phyloP scores from a whole-genome alignment of 2,797 vertebrate genomes.

The Pseudomugil tenellus region DNA sequence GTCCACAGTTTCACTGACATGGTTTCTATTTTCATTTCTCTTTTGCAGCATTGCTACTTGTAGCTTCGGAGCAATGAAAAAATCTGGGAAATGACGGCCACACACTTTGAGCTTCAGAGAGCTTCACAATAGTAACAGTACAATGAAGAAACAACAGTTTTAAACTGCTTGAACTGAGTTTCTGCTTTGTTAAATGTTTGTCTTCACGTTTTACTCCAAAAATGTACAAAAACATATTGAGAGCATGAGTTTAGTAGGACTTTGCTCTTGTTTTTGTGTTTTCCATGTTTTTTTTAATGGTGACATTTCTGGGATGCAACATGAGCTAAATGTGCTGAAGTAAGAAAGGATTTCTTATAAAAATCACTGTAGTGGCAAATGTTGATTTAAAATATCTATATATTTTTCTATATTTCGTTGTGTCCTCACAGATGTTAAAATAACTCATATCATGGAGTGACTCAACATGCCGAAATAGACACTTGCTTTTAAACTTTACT shows the following conservation, averaged over 20 bases:
- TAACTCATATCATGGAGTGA: no score
- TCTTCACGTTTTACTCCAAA: neutral
- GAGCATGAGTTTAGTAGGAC: no score
- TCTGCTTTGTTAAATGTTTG: constrained; percentile 13
- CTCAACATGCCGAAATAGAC: no score
- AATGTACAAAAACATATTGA: neutral
- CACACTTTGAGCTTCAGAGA: constrained; percentile 8
- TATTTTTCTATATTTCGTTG: no score
- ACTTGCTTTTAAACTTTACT: no score
- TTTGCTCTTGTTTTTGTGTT: neutral
- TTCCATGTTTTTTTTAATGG: no score
- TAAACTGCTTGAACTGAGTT: neutral
- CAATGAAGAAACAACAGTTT: neutral
- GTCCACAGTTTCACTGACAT: constrained; percentile 15
- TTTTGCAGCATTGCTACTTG: constrained; percentile 2
- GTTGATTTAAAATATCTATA: no score
- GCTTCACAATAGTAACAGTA: neutral
- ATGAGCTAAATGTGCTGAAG: no score
- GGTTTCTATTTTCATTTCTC: constrained; percentile 24
- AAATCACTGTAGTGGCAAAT: no score
- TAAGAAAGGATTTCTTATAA: no score
- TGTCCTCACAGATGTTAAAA: no score
- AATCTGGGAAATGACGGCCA: neutral
- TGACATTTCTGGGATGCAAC: no score
- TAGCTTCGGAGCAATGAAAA: neutral